These are phyloP conservation scores for Electrona antarctica DNA, from an alignment of 2,113 vertebrate species.

Conservation along the genomic window DNA sequence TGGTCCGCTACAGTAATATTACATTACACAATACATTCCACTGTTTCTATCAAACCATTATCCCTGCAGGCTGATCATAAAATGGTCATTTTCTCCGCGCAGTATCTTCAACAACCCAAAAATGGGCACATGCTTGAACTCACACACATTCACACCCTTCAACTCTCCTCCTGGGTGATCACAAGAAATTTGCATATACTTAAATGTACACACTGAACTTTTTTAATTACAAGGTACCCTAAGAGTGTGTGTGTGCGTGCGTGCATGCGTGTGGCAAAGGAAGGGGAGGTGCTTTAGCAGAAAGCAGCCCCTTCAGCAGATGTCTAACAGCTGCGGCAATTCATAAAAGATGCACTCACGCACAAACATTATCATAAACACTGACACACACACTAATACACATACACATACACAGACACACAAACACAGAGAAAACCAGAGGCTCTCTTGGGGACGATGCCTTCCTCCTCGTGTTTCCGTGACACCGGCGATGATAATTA, in stretches of 20 bases:
- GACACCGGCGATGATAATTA: constrained; percentile 71
- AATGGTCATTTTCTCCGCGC: constrained; percentile 22
- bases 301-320: constrained; percentile 65
- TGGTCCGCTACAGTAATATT: constrained; percentile 29
- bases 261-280: background rate
- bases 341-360: constrained; percentile 60
- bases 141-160: constrained; percentile 24
- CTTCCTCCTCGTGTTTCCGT: constrained; percentile 70
- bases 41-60: constrained; percentile 32
- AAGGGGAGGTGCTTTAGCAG: constrained; percentile 42
- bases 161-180: constrained; percentile 47
- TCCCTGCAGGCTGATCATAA: constrained; percentile 47
- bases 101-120: constrained; percentile 19
- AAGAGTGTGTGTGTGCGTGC: constrained; percentile 37
- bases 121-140: constrained; percentile 23
- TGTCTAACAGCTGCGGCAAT: constrained; percentile 73
- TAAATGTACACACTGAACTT: constrained; percentile 69
- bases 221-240: constrained; percentile 62
- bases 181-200: constrained; percentile 65
- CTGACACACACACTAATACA: constrained; percentile 9
- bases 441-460: constrained; percentile 53
- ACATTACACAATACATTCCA: no score
- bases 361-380: constrained; percentile 44
- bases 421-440: constrained; percentile 21
- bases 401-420: constrained; percentile 7